Percentiles rank a stretch among this genome's conserved stretches.
phyloP scores from a whole-genome alignment of 1,140 invertebrate genomes.

The Zaprionus inermis region DNA sequence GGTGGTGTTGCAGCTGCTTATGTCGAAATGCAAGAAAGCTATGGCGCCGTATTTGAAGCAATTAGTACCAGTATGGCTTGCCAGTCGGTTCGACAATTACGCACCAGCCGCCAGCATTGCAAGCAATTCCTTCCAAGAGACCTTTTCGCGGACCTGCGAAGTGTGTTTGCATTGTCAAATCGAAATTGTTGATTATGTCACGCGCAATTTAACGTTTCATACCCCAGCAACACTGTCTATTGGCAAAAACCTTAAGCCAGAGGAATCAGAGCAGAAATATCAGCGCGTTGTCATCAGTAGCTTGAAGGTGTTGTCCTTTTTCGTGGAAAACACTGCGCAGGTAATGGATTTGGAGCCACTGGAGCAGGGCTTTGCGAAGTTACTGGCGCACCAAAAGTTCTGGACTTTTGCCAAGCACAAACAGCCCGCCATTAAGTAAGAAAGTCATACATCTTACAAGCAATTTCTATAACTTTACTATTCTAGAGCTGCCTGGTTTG shows the following conservation, averaged over 20 bases:
- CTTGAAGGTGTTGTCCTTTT: constrained; percentile 88
- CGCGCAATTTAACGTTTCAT: constrained; percentile 89
- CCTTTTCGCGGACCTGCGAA: constrained; percentile 91
- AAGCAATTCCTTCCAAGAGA: constrained; percentile 88
- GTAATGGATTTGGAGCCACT: constrained; percentile 85
- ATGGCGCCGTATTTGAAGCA: constrained; percentile 92
- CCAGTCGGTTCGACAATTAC: constrained; percentile 92
- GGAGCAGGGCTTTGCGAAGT: constrained; percentile 42
- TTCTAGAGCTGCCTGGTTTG: constrained; percentile 87
- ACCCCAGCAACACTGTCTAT: constrained; percentile 85
- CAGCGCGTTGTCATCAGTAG: constrained; percentile 88
- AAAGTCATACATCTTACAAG: background rate
- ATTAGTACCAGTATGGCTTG: constrained; percentile 90
- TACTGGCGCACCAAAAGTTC: constrained; percentile 87
- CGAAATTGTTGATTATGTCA: constrained; percentile 90
- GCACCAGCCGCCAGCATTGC: constrained; percentile 91
- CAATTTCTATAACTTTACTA: background rate
- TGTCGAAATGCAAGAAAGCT: constrained; percentile 88
- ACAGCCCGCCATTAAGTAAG: constrained; percentile 85
- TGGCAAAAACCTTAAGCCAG: constrained; percentile 84
- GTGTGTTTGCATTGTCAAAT: constrained; percentile 91
- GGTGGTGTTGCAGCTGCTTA: constrained; percentile 88
- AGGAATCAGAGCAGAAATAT: constrained; percentile 91
- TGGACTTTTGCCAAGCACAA: constrained; percentile 89
- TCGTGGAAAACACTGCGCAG: constrained; percentile 85